Base-by-base conservation (phyloP, 2,888 invertebrate genomes). In the Ichneumoninae sp. region DNA sequence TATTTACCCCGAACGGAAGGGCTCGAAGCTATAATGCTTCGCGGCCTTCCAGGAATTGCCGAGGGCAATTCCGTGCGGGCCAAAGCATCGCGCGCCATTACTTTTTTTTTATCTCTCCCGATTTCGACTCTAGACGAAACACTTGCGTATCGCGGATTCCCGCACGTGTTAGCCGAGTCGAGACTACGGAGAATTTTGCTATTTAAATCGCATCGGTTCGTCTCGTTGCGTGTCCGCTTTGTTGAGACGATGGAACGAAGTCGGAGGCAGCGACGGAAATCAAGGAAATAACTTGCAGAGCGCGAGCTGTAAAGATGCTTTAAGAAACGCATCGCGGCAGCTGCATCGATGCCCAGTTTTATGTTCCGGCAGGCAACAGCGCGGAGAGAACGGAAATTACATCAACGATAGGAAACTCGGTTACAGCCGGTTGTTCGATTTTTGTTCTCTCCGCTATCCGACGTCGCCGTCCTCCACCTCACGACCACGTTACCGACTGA, bases 181-280 rank as follows among this genome's bases (percentile, higher is more conserved):
- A 57, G 57, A 26, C 57, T 22, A 5, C 22, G 8, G 26, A 22
- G 57, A 57, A 57, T 57, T 26, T 57, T 57, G 13, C 57, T 57
- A 57, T 57, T 57, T 57, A 57, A 57, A 57, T 13, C 57, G 57
- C 54, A 57, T 10, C 26, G 10, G 22, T 57, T 57, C 22, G 22
- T 57, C 57, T 2, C 19, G 10, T 54, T 54, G 54, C 22, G 19
- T 54, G 22, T 54, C 54, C 54, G 54, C 22, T 13, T 13, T 26
- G 57, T 22, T 26, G 26, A 57, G 57, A 57, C 57, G 13, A 26
- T 8, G 22, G 57, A 54, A 10, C 8, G 3, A 54, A 54, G 54
- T 10, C 54, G 19, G 7, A 26, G 19, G 57, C 57, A 3, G 57
- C 3, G 26, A 57, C 57, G 26, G 2, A 26, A 57, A 22, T 8